Percentiles rank a stretch among this genome's conserved stretches.
Evolutionary conservation across 2,113 vertebrate genomes (phyloP).

Genomic region (Rhinopomastus cyanomelas): DNA sequence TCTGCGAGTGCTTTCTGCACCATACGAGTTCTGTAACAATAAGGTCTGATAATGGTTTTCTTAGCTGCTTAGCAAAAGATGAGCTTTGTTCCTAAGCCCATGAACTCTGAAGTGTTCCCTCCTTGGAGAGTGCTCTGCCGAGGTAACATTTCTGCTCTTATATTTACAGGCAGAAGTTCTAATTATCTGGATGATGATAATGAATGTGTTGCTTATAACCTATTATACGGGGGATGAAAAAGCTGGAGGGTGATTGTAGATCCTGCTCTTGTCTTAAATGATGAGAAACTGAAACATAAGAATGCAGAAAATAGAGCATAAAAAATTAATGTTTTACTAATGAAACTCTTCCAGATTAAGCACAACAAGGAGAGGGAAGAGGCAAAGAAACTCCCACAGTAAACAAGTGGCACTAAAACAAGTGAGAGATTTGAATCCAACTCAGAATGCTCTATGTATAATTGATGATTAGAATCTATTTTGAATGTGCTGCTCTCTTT

Average conservation of each 20-base stretch:
- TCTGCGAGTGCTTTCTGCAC: background rate
- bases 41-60: constrained; percentile 25
- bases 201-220: constrained; percentile 71
- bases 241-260: constrained; percentile 60
- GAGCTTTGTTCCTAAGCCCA: constrained; percentile 39
- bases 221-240: constrained; percentile 56
- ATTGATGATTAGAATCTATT: constrained; percentile 57
- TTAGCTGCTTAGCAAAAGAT: constrained; percentile 26
- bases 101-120: constrained; percentile 17
- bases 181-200: constrained; percentile 69
- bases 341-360: constrained; percentile 60
- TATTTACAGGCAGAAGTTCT: constrained; percentile 67
- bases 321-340: constrained; percentile 65
- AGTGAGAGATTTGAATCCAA: constrained; percentile 8
- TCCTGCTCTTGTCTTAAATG: constrained; percentile 50
- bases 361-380: background rate
- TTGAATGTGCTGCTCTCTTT: constrained; percentile 15
- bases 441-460: constrained; percentile 14
- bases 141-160: constrained; percentile 57
- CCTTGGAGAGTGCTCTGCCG: constrained; percentile 25
- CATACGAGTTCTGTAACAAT: background rate
- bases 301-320: constrained; percentile 68
- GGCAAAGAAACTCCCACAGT: constrained; percentile 28
- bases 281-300: constrained; percentile 49
- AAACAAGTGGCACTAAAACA: constrained; percentile 45